Conservation (phyloP, 2,113 vertebrate species). For the Hipposideros armiger region DNA sequence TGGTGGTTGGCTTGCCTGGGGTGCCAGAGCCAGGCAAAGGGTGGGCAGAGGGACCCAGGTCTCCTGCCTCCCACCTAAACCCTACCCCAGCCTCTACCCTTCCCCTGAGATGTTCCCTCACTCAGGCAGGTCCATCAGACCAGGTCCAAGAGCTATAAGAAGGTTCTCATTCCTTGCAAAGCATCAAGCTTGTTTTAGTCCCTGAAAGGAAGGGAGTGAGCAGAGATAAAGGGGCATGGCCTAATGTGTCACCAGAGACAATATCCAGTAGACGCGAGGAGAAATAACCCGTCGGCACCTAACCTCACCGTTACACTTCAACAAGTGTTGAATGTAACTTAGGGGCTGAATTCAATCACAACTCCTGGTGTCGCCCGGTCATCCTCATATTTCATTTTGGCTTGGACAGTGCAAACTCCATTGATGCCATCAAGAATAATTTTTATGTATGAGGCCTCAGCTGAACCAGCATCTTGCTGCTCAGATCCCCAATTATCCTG, state of each 20-base stretch:
- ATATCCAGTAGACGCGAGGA: background rate
- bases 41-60: background rate
- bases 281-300: accelerated
- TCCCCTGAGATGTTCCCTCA: no score
- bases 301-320: slow-evolving; percentile 32
- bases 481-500: background rate
- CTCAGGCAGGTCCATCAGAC: background rate
- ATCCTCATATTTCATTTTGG: slow-evolving; percentile 70
- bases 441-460: slow-evolving; percentile 61
- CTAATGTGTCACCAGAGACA: background rate
- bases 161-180: background rate
- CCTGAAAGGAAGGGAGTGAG: background rate
- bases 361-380: background rate
- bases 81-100: accelerated
- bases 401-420: slow-evolving; percentile 53
- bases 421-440: slow-evolving; percentile 63
- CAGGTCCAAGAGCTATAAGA: background rate
- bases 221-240: background rate
- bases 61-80: background rate
- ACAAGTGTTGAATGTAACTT: slow-evolving; percentile 48
- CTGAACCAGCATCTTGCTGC: slow-evolving; percentile 62
- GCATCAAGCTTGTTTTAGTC: background rate
- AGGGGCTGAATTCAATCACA: slow-evolving; percentile 5
- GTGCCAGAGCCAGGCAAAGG: background rate
- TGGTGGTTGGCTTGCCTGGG: background rate